Evolutionary conservation across 1,140 invertebrate species (phyloP).

Genomic region (Paralvinella palmiformis): DNA sequence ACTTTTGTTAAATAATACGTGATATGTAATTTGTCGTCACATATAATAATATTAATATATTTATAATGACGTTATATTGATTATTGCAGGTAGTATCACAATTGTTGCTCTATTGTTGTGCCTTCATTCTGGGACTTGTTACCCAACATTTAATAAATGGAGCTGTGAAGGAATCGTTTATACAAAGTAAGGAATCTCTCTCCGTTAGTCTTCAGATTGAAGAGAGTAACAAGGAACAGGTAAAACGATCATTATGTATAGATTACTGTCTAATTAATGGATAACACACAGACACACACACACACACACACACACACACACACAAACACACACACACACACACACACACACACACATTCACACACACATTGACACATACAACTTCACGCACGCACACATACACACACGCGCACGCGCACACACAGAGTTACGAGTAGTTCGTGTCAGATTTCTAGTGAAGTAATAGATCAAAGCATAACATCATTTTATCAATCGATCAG

Average conservation of each 20-base stretch:
- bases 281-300: too few species aligned
- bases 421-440: neutral
- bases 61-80: slow-evolving; percentile 26
- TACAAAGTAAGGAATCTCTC: slow-evolving; percentile 84
- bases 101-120: slow-evolving; percentile 63
- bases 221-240: slow-evolving; percentile 86
- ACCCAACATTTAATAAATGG: slow-evolving; percentile 77
- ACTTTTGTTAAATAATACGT: neutral
- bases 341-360: too few species aligned
- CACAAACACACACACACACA: too few species aligned
- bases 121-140: slow-evolving; percentile 65
- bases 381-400: neutral
- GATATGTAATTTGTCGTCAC: neutral
- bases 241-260: slow-evolving; percentile 40
- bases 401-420: neutral
- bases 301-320: too few species aligned
- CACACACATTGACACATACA: too few species aligned
- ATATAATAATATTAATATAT: slow-evolving; percentile 16
- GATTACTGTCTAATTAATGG: too few species aligned
- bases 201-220: slow-evolving; percentile 87
- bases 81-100: slow-evolving; percentile 63
- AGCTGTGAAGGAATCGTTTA: slow-evolving; percentile 78
- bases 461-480: too few species aligned
- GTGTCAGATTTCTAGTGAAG: too few species aligned
- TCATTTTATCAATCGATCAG: too few species aligned